Evolutionary conservation across 1,140 invertebrate species (phyloP).

Genomic region (Drosophila athabasca): DNA sequence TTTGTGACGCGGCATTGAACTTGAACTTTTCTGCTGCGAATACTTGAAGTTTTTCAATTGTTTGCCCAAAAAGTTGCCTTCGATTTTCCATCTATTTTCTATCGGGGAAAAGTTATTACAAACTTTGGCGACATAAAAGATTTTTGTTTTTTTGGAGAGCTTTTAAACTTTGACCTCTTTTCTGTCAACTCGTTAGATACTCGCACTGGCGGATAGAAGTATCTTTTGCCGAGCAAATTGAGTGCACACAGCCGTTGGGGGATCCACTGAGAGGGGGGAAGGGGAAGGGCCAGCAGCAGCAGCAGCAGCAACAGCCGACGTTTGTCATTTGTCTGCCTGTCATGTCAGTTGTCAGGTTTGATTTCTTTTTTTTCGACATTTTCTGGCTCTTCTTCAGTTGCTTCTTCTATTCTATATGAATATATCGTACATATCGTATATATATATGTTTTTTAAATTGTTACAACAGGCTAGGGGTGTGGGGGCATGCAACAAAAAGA

Average conservation of each 20-base stretch:
- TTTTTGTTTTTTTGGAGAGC: conserved; percentile 55
- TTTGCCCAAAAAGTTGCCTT: conserved; percentile 60
- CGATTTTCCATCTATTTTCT: conserved; percentile 20
- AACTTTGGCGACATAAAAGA: conserved; percentile 60
- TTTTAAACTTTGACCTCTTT: conserved; percentile 32
- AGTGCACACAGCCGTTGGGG: conserved; percentile 59
- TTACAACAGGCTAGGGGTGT: conserved; percentile 33
- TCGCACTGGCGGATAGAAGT: conserved; percentile 32
- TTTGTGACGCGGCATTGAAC: conserved; percentile 56
- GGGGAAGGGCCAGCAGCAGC: conserved; percentile 10
- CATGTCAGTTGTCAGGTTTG: conserved; percentile 80
- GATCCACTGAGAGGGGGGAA: too few species aligned
- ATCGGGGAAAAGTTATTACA: conserved; percentile 60
- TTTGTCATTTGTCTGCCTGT: conserved; percentile 81
- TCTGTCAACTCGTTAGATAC: conserved; percentile 47
- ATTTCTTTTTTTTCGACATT: conserved; percentile 76
- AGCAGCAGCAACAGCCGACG: conserved; percentile 38
- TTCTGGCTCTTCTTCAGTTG: conserved; percentile 13
- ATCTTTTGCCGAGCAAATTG: conserved; percentile 57
- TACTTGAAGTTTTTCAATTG: conserved; percentile 57
- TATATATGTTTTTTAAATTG: conserved; percentile 56
- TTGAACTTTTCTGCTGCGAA: conserved; percentile 58
- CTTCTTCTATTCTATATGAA: conserved; percentile 19
- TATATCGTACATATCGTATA: conserved; percentile 2
- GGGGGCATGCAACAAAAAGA: conserved; percentile 49